Conservation (phyloP, 2,888 invertebrate genomes). For the Digitonthophagus gazella region DNA sequence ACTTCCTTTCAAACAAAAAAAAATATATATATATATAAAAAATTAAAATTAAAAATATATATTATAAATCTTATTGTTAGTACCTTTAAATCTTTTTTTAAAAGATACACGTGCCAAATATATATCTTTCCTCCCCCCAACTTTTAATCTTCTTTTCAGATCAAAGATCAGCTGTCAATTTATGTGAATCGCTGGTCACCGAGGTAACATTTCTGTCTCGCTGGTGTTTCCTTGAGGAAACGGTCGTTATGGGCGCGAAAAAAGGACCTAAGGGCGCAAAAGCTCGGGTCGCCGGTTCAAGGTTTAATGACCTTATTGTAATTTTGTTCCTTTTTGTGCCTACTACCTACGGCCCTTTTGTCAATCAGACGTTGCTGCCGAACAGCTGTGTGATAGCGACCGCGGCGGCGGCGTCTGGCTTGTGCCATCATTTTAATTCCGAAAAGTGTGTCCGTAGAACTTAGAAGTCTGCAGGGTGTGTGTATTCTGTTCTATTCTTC, state of each 20-base stretch:
- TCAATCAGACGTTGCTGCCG: constrained; percentile 21
- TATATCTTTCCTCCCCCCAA: not conserved
- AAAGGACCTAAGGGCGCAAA: constrained; percentile 5
- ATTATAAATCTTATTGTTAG: no score
- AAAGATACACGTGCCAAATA: not conserved
- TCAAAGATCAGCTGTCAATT: constrained; percentile 2
- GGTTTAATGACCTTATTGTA: constrained; percentile 3
- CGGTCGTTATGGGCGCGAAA: not conserved
- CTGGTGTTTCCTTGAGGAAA: not conserved
- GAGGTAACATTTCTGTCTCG: not conserved
- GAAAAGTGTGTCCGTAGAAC: not conserved
- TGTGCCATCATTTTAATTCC: constrained; percentile 5
- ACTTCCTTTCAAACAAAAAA: not conserved
- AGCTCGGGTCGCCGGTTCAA: constrained; percentile 10
- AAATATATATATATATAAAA: no score
- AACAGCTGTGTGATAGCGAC: constrained; percentile 26
- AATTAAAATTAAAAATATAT: no score
- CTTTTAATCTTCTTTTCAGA: not conserved
- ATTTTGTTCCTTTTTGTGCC: constrained; percentile 17
- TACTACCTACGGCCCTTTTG: constrained; percentile 27
- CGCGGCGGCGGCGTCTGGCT: not conserved
- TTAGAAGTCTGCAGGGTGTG: no score
- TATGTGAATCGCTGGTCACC: constrained; percentile 2
- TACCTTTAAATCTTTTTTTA: no score
- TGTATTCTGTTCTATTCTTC: no score